These are phyloP conservation scores for Lacerta viridis DNA, from an alignment of 2,797 vertebrate genomes.

Conservation along the genomic window DNA sequence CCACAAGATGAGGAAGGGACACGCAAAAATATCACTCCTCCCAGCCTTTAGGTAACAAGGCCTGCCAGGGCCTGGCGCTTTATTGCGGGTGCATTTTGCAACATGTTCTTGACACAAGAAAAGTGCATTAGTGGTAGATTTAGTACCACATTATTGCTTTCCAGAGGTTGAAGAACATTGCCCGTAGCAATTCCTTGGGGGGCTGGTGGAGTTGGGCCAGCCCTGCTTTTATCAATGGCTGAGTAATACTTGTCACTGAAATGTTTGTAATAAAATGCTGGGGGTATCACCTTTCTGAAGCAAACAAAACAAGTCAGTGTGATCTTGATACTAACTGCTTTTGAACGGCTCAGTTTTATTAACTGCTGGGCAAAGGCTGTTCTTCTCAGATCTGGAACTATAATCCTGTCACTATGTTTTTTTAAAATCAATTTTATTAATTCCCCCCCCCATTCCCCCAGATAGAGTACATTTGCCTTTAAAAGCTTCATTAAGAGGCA, in stretches of 20 bases:
- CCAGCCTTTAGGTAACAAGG: slow-evolving; percentile 19
- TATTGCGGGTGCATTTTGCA: too few relatives aligned
- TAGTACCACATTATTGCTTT: too few relatives aligned
- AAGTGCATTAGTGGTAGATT: too few relatives aligned
- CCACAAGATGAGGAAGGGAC: slow-evolving; percentile 54
- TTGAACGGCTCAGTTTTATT: too few relatives aligned
- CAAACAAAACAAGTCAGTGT: too few relatives aligned
- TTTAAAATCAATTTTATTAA: neutral
- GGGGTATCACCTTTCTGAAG: neutral
- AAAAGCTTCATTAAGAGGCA: neutral
- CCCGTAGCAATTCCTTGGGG: too few relatives aligned
- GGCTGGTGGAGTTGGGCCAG: neutral
- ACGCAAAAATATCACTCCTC: slow-evolving; percentile 46
- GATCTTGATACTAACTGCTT: too few relatives aligned
- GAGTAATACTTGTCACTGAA: neutral
- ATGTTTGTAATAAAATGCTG: slow-evolving; percentile 1
- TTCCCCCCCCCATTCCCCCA: neutral
- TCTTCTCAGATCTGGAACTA: neutral
- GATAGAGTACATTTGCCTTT: neutral
- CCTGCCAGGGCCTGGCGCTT: neutral
- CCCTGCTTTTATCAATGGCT: neutral
- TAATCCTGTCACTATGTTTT: neutral
- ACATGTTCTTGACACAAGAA: too few relatives aligned
- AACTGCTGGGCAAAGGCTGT: neutral
- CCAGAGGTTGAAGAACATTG: too few relatives aligned